A percentile compares a stretch with the other conserved stretches of the same genome.
These are phyloP conservation scores for Ischnus inquisitorius DNA, from an alignment of 2,888 invertebrate genomes.

Conservation along the genomic window DNA sequence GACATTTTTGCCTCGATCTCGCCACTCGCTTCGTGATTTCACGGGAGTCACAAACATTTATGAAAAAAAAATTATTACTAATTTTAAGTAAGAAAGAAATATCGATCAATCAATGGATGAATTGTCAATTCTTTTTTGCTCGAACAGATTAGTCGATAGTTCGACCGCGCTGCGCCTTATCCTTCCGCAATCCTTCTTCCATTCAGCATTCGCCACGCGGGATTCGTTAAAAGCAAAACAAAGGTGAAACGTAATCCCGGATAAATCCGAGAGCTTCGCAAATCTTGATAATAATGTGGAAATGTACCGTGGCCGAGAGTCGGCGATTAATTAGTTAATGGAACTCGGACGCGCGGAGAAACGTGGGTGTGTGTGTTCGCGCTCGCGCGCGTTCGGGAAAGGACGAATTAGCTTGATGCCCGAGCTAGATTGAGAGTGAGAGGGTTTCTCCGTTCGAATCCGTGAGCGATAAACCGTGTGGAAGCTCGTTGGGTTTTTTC, in stretches of 20 bases:
- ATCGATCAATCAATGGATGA: not conserved
- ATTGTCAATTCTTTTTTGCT: not conserved
- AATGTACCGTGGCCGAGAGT: slow-evolving; percentile 32
- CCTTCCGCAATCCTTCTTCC: not conserved
- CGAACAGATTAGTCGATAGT: not conserved
- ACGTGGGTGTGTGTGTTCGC: not conserved
- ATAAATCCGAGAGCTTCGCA: slow-evolving; percentile 4
- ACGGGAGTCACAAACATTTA: slow-evolving; percentile 29
- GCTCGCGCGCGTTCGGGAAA: slow-evolving; percentile 12
- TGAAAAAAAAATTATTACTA: not conserved
- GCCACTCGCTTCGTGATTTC: slow-evolving; percentile 58
- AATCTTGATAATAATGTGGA: slow-evolving; percentile 54
- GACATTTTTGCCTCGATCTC: slow-evolving; percentile 43
- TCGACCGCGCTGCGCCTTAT: not conserved
- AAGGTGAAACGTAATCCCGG: slow-evolving; percentile 25
- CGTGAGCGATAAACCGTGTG: slow-evolving; percentile 2
- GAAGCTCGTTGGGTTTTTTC: not conserved
- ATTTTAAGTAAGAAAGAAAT: not conserved
- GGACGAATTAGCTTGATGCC: slow-evolving; percentile 41
- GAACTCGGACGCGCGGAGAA: slow-evolving; percentile 48
- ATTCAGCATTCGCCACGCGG: not conserved
- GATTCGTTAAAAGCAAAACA: not conserved
- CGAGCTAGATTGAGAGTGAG: slow-evolving; percentile 47
- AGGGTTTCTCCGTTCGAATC: not conserved
- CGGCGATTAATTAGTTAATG: slow-evolving; percentile 64